Conservation (phyloP, 2,113 vertebrate species). For the Anhinga rufa region DNA sequence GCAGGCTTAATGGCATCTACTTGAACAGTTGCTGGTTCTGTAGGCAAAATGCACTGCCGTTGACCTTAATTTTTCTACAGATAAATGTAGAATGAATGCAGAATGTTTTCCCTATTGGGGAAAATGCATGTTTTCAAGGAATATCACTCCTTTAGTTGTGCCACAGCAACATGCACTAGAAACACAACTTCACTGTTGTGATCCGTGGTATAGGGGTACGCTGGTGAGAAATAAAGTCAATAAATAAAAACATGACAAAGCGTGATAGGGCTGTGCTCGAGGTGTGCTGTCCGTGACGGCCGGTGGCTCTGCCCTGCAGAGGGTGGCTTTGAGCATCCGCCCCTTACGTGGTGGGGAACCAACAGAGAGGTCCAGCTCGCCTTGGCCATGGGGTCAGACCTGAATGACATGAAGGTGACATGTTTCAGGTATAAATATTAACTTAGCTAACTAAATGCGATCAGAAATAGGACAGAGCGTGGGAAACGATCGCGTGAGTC, state of each 20-base stretch:
- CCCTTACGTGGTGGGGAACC: too few species aligned
- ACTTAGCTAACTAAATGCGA: not conserved
- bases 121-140: not conserved
- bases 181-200: not conserved
- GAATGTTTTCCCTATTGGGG: not conserved
- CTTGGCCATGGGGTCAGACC: not conserved
- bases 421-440: too few species aligned
- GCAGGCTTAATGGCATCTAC: not conserved
- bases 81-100: not conserved
- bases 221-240: not conserved
- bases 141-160: not conserved
- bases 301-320: not conserved
- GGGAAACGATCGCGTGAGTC: not conserved
- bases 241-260: not conserved
- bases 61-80: not conserved
- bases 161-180: not conserved
- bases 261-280: rapidly evolving
- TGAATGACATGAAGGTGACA: too few species aligned
- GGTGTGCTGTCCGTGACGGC: too few species aligned
- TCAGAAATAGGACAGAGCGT: not conserved
- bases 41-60: not conserved
- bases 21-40: not conserved
- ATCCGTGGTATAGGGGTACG: not conserved
- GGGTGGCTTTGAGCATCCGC: not conserved
- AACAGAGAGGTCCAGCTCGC: not conserved